Base-by-base conservation (phyloP, 2,888 invertebrate species). In the Homarus gammarus region DNA sequence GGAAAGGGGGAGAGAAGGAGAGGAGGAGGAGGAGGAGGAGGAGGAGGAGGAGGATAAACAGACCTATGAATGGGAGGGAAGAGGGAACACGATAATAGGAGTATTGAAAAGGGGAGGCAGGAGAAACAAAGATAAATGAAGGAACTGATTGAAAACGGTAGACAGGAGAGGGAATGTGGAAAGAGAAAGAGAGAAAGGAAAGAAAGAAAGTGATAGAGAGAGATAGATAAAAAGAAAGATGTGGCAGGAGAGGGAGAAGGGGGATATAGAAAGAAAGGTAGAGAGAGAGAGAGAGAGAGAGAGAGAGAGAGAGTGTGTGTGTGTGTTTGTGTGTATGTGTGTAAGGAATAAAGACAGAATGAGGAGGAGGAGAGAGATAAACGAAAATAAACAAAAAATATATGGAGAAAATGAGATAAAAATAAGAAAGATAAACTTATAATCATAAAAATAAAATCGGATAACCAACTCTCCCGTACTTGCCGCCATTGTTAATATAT, bases 221-320 rank as follows among this genome's bases (percentile, higher is more conserved):
- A 64, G 6, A 18, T 64, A 64, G 64, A 44, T 5, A 44, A 10
- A 44, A 6, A 56, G 56, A 56, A 18, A 56, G 56, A 56, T 5
- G 10, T 5, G 6, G 44, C 5, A 10, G 10, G 56, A 56, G 56
- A 56, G 56, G 18, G 56, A 56, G 56, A 56, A n/a, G 64, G 10
- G 64, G 5, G 64, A 64, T n/a, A 64, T n/a, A 64, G 64, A 64
- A 27, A 64, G 64, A 64, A 10, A 64, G 64, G 10, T n/a, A 64
- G 27, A 64, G n/a, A 64, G 27, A 64, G 64, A 64, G 64, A 64
- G n/a, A 64, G 64, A 27, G 64, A 5, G 64, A 22, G 12, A 22
- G 64, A 64, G 18, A 64, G 5, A 56, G 22, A 56, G 56, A 56
- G 22, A n/a, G n/a, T n/a, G n/a, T n/a, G n/a, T n/a, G n/a, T n/a